phyloP scores from a whole-genome alignment of 1,140 invertebrate genomes.

The Drosophila navojoa region DNA sequence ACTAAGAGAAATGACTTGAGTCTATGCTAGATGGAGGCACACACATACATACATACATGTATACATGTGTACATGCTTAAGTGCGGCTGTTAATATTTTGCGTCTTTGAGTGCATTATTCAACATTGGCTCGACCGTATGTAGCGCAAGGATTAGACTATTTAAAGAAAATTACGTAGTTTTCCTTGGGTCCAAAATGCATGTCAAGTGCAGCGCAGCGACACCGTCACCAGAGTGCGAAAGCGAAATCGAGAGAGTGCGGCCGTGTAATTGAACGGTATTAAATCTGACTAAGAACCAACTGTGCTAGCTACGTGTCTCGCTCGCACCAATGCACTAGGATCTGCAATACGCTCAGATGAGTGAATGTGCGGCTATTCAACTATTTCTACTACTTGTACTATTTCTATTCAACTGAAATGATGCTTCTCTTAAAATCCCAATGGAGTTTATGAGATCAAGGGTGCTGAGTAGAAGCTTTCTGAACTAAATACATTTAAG shows the following conservation, averaged over 20 bases:
- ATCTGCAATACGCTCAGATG: background rate
- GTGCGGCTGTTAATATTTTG: slow-evolving; percentile 53
- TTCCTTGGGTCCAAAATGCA: slow-evolving; percentile 54
- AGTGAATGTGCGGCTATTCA: background rate
- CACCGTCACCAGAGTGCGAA: background rate
- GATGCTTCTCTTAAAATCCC: too few relatives aligned
- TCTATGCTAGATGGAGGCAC: background rate
- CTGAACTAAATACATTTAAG: too few relatives aligned
- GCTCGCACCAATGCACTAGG: background rate
- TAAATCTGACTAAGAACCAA: background rate
- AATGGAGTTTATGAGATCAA: too few relatives aligned
- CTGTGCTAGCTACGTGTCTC: background rate
- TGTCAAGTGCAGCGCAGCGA: slow-evolving; percentile 14
- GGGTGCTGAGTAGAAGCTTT: too few relatives aligned
- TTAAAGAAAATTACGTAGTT: slow-evolving; percentile 62
- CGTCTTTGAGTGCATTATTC: slow-evolving; percentile 57
- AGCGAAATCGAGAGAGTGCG: slow-evolving; percentile 11
- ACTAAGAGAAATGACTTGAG: slow-evolving; percentile 20
- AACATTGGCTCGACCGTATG: slow-evolving; percentile 68
- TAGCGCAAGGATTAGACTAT: slow-evolving; percentile 73
- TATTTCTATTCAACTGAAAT: too few relatives aligned
- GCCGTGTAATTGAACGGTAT: slow-evolving; percentile 3
- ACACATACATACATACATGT: background rate
- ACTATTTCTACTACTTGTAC: too few relatives aligned
- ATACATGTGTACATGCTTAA: slow-evolving; percentile 37